Conservation (phyloP, 2,797 vertebrate species). For the Coendou prehensilis region DNA sequence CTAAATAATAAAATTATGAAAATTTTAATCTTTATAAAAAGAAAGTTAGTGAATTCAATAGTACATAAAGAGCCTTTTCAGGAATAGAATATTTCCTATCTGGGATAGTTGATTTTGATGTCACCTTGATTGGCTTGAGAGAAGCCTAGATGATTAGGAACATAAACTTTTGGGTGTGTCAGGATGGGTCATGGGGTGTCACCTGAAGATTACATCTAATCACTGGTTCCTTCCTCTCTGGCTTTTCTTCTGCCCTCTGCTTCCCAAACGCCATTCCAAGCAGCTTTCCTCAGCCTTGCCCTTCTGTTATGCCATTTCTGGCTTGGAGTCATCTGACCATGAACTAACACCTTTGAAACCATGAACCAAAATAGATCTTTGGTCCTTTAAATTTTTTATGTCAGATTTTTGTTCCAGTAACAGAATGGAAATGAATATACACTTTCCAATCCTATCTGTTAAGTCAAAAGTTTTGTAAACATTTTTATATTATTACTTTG, state of each 20-base stretch:
- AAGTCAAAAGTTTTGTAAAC: neutral
- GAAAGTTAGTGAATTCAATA: neutral
- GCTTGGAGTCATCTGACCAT: neutral
- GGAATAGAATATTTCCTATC: neutral
- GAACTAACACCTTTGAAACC: neutral
- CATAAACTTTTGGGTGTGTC: neutral
- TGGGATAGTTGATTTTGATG: neutral
- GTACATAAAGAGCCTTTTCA: neutral
- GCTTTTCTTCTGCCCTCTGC: neutral
- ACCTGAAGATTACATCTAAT: neutral
- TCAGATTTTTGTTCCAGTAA: neutral
- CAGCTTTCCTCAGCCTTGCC: neutral
- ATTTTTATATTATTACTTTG: neutral
- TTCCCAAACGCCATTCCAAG: neutral
- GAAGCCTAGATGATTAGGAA: neutral
- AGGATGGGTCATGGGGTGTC: neutral
- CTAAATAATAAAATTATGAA: neutral
- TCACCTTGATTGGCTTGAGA: neutral
- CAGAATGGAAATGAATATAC: neutral
- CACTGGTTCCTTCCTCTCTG: neutral
- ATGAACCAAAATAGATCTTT: neutral
- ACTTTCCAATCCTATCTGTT: neutral
- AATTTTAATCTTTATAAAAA: neutral
- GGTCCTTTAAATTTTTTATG: neutral
- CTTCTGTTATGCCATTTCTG: neutral